Percentiles rank a stretch among this genome's conserved stretches.
phyloP scores from a whole-genome alignment of 1,140 invertebrate species.

The Hyles vespertilio region DNA sequence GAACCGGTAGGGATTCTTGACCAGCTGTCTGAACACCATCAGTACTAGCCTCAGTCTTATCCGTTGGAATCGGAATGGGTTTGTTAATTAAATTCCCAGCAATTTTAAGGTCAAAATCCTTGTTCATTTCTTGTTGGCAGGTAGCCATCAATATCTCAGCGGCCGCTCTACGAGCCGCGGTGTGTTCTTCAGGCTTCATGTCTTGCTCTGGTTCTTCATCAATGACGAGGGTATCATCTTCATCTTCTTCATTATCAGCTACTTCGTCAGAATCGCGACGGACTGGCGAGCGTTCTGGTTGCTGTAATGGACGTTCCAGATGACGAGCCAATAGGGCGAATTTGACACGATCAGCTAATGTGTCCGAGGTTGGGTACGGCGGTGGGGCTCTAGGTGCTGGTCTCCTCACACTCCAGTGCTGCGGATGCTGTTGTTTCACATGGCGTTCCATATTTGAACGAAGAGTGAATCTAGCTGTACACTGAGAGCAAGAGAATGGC shows the following conservation, averaged over 20 bases:
- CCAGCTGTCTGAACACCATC: constrained; percentile 27
- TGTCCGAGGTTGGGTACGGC: constrained; percentile 55
- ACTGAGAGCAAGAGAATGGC: constrained; percentile 92
- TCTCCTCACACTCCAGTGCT: constrained; percentile 88
- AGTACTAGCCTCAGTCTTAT: constrained; percentile 81
- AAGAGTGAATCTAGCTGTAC: constrained; percentile 91
- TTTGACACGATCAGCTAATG: constrained; percentile 85
- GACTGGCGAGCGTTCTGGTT: constrained; percentile 58
- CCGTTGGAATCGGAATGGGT: constrained; percentile 80
- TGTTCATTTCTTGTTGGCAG: constrained; percentile 58
- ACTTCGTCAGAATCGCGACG: constrained; percentile 77
- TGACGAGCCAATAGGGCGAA: constrained; percentile 87
- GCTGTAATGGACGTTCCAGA: constrained; percentile 77
- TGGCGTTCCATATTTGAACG: constrained; percentile 96
- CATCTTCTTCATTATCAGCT: constrained; percentile 81
- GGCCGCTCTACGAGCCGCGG: constrained; percentile 73
- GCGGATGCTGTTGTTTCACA: constrained; percentile 94
- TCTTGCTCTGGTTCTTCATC: constrained; percentile 78
- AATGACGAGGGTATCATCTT: constrained; percentile 80
- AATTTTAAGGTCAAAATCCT: constrained; percentile 73
- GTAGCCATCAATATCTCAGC: constrained; percentile 75
- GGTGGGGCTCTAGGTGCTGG: constrained; percentile 70
- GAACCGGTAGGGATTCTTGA: constrained; percentile 41
- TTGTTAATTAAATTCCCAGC: constrained; percentile 72
- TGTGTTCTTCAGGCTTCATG: constrained; percentile 56